Percentiles rank a stretch among this genome's conserved stretches.
Conservation (phyloP, 2,797 vertebrate species). For the Urocyon cinereoargenteus region DNA sequence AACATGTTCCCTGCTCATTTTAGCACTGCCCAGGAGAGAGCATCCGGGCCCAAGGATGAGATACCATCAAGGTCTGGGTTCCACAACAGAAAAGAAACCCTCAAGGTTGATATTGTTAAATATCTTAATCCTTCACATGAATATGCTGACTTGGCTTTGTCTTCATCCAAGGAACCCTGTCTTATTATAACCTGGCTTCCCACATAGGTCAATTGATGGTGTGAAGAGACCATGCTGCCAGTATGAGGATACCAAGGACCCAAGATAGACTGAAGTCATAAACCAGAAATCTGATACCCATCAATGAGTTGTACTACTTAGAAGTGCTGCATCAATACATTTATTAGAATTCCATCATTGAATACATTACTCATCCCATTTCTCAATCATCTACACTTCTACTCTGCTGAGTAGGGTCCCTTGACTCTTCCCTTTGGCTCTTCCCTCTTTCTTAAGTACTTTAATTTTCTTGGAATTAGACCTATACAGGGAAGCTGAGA, state of each 20-base stretch:
- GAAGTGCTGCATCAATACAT: neutral
- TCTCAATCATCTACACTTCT: neutral
- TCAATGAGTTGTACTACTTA: neutral
- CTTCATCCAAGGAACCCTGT: neutral
- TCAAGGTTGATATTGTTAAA: neutral
- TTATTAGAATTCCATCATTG: neutral
- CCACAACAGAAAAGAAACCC: neutral
- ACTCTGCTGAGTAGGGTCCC: neutral
- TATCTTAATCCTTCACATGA: neutral
- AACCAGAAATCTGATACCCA: neutral
- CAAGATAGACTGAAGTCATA: neutral
- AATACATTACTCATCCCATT: neutral
- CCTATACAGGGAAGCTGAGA: neutral
- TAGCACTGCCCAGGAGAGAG: slow-evolving; percentile 30
- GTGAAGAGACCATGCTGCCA: neutral
- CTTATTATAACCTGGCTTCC: neutral
- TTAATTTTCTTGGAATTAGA: neutral
- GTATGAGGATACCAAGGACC: neutral
- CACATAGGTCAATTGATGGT: neutral
- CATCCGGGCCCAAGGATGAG: neutral
- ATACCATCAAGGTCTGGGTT: neutral
- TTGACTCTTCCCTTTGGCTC: neutral
- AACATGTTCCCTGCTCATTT: neutral
- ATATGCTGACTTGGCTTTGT: neutral
- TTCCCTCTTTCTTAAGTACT: neutral